These are phyloP conservation scores for Drosophila multiciliata DNA, from an alignment of 2,888 invertebrate genomes.

Conservation along the genomic window DNA sequence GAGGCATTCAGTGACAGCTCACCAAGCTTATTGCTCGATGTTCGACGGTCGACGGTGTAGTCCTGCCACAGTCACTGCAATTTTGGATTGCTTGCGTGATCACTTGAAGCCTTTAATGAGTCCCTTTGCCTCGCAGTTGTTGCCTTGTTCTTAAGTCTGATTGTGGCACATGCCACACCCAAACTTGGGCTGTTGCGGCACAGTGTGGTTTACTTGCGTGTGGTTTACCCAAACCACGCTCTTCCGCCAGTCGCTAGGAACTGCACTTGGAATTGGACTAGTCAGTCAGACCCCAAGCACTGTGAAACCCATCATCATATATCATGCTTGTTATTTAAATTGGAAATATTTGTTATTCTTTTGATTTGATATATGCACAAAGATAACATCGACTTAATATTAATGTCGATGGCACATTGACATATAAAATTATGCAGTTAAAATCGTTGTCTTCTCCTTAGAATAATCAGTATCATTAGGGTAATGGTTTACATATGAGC, in stretches of 20 bases:
- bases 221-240: background rate
- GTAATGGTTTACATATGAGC: background rate
- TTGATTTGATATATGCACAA: background rate
- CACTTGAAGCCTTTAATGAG: conserved; percentile 63
- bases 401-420: background rate
- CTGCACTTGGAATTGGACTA: background rate
- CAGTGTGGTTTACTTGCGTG: conserved; percentile 7
- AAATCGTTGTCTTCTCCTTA: background rate
- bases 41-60: conserved; percentile 8
- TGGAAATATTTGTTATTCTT: background rate
- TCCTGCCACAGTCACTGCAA: conserved; percentile 47
- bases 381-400: background rate
- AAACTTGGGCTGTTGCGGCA: conserved; percentile 4
- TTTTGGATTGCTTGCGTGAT: conserved; percentile 52
- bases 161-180: conserved; percentile 33
- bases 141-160: conserved; percentile 33
- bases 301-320: too few species aligned
- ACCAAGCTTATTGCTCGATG: conserved; percentile 35
- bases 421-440: too few species aligned
- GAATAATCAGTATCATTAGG: background rate
- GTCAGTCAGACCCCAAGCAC: background rate
- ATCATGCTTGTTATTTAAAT: too few species aligned
- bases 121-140: conserved; percentile 29
- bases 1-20: conserved; percentile 56
- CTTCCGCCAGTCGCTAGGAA: background rate